These are phyloP conservation scores for Mormyrus lacerda DNA, from an alignment of 2,113 vertebrate genomes.

Conservation along the genomic window DNA sequence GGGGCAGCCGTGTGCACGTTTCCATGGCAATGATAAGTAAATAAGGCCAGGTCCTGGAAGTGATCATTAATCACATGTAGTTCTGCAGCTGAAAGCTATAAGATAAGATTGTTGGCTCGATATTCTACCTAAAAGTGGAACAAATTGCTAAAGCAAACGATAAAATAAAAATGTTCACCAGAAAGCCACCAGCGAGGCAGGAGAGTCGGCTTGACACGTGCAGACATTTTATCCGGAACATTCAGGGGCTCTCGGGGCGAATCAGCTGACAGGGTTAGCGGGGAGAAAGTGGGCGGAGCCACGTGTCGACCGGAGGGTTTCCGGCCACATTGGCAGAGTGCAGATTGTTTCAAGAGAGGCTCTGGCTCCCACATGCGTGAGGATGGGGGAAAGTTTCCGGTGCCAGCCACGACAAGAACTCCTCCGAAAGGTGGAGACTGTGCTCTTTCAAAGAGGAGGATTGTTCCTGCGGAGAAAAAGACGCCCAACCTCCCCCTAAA, in stretches of 20 bases:
- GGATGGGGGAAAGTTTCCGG: not conserved
- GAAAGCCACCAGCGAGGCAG: not conserved
- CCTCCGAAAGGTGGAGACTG: not conserved
- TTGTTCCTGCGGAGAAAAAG: not conserved
- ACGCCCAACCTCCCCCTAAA: not conserved
- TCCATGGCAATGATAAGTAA: not conserved
- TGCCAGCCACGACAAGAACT: not conserved
- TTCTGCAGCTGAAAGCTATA: not conserved
- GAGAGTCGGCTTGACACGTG: not conserved
- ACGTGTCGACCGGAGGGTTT: not conserved
- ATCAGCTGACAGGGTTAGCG: not conserved
- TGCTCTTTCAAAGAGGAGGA: conserved; percentile 6
- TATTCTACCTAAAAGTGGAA: not conserved
- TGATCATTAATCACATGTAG: not conserved
- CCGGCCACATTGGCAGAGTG: not conserved
- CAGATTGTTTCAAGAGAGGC: not conserved
- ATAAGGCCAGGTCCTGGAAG: not conserved
- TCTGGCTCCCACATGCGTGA: not conserved
- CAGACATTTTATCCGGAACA: not conserved
- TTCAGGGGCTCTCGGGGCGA: not conserved
- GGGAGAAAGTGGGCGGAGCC: not conserved
- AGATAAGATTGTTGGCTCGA: not conserved
- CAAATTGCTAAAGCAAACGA: not conserved
- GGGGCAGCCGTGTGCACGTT: not conserved
- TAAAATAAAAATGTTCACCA: not conserved